phyloP scores from a whole-genome alignment of 2,797 vertebrate species.

The Vespertilio murinus region DNA sequence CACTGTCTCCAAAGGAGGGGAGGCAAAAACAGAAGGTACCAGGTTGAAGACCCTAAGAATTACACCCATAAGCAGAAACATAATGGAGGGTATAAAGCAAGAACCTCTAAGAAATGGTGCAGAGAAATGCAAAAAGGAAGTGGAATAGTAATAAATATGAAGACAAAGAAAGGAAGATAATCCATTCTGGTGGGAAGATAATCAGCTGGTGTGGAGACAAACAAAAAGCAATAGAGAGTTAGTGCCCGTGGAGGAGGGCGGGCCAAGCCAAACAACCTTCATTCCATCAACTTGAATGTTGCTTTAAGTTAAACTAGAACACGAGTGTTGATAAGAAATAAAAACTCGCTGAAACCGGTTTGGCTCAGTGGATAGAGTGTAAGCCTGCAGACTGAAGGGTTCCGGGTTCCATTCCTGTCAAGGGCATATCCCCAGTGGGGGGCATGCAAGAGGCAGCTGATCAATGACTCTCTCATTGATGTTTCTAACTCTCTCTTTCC shows the following conservation, averaged over 20 bases:
- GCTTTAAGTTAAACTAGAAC: slow-evolving; percentile 21
- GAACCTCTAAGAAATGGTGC: background rate
- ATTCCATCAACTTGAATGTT: background rate
- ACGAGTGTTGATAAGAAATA: background rate
- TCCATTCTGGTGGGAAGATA: background rate
- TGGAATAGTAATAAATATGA: background rate
- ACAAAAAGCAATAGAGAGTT: background rate
- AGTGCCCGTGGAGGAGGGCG: background rate
- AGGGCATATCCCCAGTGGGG: no score
- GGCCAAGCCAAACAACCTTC: background rate
- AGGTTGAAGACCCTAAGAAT: background rate
- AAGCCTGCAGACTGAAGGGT: no score
- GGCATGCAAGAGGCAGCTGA: no score
- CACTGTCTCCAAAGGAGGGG: no score
- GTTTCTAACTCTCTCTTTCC: no score
- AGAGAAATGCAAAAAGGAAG: background rate
- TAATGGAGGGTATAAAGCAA: background rate
- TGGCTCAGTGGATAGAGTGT: no score
- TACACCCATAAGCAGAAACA: background rate
- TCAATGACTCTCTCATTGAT: no score
- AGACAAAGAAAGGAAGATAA: background rate
- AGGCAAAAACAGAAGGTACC: rapidly evolving
- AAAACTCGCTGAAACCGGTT: no score
- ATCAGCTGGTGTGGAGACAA: background rate
- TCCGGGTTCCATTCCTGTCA: no score